A percentile compares a stretch with the other conserved stretches of the same genome.
Evolutionary conservation across 2,113 vertebrate genomes (phyloP).

Genomic region (Cariama cristata): DNA sequence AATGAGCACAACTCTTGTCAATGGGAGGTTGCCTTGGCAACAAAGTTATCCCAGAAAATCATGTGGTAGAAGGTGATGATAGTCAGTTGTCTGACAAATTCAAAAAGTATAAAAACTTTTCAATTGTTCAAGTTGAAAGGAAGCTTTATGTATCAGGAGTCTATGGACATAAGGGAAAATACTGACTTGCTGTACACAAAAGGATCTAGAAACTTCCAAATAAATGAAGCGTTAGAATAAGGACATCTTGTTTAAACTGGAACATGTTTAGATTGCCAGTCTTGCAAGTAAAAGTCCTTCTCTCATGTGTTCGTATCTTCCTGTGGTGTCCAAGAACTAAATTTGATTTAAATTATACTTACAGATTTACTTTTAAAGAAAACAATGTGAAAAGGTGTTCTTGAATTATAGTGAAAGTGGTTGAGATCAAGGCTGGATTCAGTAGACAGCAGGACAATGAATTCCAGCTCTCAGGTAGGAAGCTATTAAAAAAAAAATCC

Average conservation of each 20-base stretch:
- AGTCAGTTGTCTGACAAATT: not conserved
- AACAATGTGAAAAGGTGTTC: not conserved
- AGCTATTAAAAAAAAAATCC: not conserved
- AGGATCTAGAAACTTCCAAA: not conserved
- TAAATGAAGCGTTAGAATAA: not conserved
- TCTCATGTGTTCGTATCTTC: not conserved
- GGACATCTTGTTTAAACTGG: not conserved
- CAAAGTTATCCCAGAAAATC: not conserved
- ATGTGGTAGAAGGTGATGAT: not conserved
- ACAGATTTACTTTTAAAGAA: not conserved
- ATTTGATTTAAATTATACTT: not conserved
- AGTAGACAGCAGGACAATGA: not conserved
- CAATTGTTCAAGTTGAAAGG: not conserved
- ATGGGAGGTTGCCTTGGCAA: not conserved
- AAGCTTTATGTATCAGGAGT: not conserved
- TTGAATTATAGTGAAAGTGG: not conserved
- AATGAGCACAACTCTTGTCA: slow-evolving; percentile 29
- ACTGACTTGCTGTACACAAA: not conserved
- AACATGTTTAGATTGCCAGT: not conserved
- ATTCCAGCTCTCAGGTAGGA: not conserved
- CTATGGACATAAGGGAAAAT: not conserved
- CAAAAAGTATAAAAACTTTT: not conserved
- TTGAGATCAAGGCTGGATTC: not conserved
- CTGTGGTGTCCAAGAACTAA: not conserved
- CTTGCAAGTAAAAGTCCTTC: not conserved